Conservation (phyloP, 2,888 invertebrate species). For the Lepidochitona cinerea region DNA sequence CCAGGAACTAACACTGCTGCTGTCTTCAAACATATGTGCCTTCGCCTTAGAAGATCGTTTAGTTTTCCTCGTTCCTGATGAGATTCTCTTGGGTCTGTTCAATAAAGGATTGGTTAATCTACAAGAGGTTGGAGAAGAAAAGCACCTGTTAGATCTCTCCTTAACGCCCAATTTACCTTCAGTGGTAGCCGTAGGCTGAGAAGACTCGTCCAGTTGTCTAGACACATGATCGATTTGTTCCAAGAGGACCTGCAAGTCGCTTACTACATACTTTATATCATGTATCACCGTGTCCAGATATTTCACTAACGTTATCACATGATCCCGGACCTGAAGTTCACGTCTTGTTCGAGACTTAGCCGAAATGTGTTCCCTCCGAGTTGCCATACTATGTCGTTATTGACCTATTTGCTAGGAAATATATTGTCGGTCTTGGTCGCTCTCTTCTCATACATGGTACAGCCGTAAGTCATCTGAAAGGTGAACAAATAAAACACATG, state of each 20-base stretch:
- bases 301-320: background rate
- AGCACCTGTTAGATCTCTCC: background rate
- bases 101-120: background rate
- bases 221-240: constrained; percentile 1
- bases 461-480: too few species aligned
- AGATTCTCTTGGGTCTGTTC: background rate
- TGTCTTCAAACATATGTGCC: background rate
- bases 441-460: too few species aligned
- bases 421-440: too few species aligned
- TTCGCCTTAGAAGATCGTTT: background rate
- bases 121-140: background rate
- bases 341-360: background rate
- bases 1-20: background rate
- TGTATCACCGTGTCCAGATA: background rate
- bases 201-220: background rate
- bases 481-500: too few species aligned
- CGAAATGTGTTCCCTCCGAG: background rate
- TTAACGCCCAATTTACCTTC: too few species aligned
- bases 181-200: background rate
- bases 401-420: background rate
- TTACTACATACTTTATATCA: background rate
- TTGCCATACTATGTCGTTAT: background rate
- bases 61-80: background rate
- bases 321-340: background rate
- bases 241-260: background rate